Percentiles rank a stretch among this genome's conserved stretches.
Conservation (phyloP, 2,888 invertebrate species). For the Sphaeridia pumilis region DNA sequence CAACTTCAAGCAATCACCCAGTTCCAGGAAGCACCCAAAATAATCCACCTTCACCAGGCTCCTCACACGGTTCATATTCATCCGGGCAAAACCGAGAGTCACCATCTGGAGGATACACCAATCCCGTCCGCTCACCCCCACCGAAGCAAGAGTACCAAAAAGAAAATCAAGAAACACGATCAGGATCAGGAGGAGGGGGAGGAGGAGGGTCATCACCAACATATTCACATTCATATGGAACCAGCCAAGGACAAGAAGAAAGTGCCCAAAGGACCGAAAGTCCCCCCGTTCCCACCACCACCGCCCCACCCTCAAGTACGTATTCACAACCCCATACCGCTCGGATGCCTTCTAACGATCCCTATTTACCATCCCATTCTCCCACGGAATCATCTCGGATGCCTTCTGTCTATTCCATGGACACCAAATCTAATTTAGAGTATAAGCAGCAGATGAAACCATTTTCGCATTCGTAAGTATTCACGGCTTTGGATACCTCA, state of each 20-base stretch:
- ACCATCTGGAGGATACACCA: background rate
- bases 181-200: background rate
- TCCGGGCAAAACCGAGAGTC: background rate
- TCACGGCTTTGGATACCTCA: background rate
- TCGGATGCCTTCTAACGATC: conserved; percentile 31
- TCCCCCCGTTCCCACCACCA: background rate
- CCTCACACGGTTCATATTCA: conserved; percentile 2
- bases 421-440: conserved; percentile 27
- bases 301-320: conserved; percentile 14
- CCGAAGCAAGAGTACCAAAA: background rate
- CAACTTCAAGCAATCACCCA: background rate
- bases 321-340: conserved; percentile 30
- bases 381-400: conserved; percentile 31
- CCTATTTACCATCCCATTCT: conserved; percentile 31
- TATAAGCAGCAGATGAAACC: background rate
- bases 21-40: background rate
- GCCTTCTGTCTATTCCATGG: conserved; percentile 32
- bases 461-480: conserved; percentile 5
- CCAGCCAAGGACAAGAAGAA: background rate
- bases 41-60: conserved; percentile 1
- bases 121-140: background rate
- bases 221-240: conserved; percentile 8
- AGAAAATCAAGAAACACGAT: background rate
- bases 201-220: conserved; percentile 1
- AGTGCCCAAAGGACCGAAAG: background rate